These are phyloP conservation scores for Seira ritae DNA, from an alignment of 2,888 invertebrate species.

Conservation along the genomic window DNA sequence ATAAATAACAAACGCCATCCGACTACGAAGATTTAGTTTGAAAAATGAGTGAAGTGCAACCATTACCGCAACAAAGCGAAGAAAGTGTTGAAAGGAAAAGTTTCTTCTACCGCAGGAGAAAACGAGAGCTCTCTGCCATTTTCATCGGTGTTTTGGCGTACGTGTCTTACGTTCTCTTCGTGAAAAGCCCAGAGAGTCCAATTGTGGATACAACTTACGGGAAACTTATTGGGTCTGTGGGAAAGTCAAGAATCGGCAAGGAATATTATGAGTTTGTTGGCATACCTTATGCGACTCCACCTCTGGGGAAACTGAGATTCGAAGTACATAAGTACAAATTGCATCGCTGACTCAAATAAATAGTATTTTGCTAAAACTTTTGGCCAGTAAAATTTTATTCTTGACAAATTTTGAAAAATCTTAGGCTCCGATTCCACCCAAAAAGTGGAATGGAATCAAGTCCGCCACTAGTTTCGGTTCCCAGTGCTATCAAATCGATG, in stretches of 20 bases:
- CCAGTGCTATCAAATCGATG: constrained; percentile 67
- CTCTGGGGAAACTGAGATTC: constrained; percentile 56
- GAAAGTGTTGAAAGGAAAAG: constrained; percentile 33
- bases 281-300: constrained; percentile 59
- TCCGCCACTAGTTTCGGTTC: constrained; percentile 61
- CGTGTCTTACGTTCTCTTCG: constrained; percentile 53
- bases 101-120: constrained; percentile 59
- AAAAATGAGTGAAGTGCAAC: constrained; percentile 24
- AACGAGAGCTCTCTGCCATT: constrained; percentile 57
- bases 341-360: neutral
- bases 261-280: constrained; percentile 61
- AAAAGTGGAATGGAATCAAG: constrained; percentile 62
- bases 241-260: constrained; percentile 54
- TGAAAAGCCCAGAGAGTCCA: constrained; percentile 52
- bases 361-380: neutral
- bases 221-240: constrained; percentile 57
- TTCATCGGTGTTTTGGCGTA: constrained; percentile 58
- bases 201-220: constrained; percentile 58
- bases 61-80: too few relatives aligned
- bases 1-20: too few relatives aligned
- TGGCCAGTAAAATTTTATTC: neutral
- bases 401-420: neutral
- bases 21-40: constrained; percentile 4
- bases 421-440: constrained; percentile 53
- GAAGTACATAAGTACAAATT: constrained; percentile 42